Evolutionary conservation across 2,888 invertebrate species (phyloP), one percentile per base, ranked within the genome.

Genomic region (Shargacucullia verbasci): DNA sequence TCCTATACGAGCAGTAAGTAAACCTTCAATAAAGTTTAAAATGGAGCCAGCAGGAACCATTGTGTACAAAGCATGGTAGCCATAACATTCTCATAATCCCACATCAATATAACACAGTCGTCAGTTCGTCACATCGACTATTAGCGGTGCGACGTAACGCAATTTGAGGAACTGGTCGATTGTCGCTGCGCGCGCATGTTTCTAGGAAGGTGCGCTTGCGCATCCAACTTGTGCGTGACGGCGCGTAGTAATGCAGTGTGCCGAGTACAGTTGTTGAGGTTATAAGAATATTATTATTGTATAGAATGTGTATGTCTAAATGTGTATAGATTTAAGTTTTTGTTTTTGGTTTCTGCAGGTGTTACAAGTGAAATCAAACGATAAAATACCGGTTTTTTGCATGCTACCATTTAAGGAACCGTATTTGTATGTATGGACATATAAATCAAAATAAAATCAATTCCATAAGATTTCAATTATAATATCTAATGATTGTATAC

Each of bases 201-300:
- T 81, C 76, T 73, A 68, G 47, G 76, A 80, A 79, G 29, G 45
- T 55, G 58, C 59, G 73, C 58, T 14, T 20, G 70, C 72, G 70
- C 76, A 71, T 47, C 56, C 70, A 34, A 54, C 54, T 35, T 41
- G 52, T 52, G 55, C 77, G 70, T 79, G 78, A 74, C 59, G 62
- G 59, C 73, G 52, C 57, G 76, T 72, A 44, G 61, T 48, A 41
- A 67, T 66, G 49, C 40, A 39, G 14, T 27, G 41, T 56, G 44
- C 47, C 31, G 46, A 37, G 38, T 49, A 72, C 58, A 39, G 58
- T 58, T 66, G 38, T 12, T 11, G 27, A 8, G 13, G 12, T 35
- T 64, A 70, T 59, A 35, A 53, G 38, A 43, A 53, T 53, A 9
- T 6, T 29, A 64, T 53, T 58, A 52, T n/a, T 50, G 9, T 48